phyloP scores from a whole-genome alignment of 2,113 vertebrate genomes.

The Sebastes schlegelii region DNA sequence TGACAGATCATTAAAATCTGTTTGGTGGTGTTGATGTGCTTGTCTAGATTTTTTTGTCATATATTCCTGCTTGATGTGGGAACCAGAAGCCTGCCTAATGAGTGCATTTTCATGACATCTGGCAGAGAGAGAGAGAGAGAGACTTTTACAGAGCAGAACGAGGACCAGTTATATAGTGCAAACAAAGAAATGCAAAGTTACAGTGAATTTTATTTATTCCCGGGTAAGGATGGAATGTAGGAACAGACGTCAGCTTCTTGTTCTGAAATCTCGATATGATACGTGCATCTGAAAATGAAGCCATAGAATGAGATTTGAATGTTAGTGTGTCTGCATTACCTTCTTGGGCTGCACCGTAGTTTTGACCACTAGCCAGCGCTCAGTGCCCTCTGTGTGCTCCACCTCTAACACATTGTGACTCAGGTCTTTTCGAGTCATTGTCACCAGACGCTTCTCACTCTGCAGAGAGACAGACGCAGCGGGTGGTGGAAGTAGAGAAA shows the following conservation, averaged over 20 bases:
- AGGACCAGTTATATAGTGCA: not conserved
- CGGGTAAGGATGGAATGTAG: not conserved
- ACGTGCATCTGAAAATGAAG: not conserved
- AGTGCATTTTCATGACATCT: not conserved
- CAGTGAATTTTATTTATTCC: not conserved
- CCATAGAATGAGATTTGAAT: not conserved
- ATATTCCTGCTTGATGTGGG: constrained; percentile 15
- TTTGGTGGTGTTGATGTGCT: constrained; percentile 9
- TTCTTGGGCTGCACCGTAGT: constrained; percentile 77
- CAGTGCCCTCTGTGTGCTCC: constrained; percentile 78
- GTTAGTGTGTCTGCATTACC: constrained; percentile 58
- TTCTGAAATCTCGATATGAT: not conserved
- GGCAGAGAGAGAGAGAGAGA: not conserved
- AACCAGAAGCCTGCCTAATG: constrained; percentile 35
- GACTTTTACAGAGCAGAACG: not conserved
- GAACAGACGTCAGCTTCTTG: not conserved
- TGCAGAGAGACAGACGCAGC: constrained; percentile 35
- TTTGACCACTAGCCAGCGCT: constrained; percentile 86
- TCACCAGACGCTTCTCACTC: constrained; percentile 77
- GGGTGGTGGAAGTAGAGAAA: not conserved
- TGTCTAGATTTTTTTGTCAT: not conserved
- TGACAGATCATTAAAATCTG: constrained; percentile 30
- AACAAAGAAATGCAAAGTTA: constrained; percentile 4
- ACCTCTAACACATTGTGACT: constrained; percentile 83
- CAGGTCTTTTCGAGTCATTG: constrained; percentile 83